These are phyloP conservation scores for Argyrosomus japonicus DNA, from an alignment of 2,113 vertebrate genomes.

Conservation along the genomic window DNA sequence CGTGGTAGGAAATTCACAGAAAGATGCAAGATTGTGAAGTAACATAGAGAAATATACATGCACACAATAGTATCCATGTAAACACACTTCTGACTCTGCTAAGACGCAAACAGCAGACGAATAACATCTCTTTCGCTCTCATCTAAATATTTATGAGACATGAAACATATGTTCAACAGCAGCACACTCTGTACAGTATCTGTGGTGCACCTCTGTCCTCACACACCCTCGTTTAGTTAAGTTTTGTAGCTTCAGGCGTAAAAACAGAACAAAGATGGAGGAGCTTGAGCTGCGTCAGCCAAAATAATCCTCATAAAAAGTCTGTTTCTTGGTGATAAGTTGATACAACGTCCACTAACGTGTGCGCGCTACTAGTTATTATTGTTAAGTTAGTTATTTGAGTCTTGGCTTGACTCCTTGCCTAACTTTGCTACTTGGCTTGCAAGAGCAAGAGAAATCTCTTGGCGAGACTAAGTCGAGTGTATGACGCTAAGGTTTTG, in stretches of 20 bases:
- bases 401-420: not conserved
- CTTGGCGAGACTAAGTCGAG: not conserved
- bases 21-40: not conserved
- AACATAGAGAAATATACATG: slow-evolving; percentile 8
- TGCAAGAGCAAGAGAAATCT: not conserved
- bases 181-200: not conserved
- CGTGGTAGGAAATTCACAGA: not conserved
- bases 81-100: slow-evolving; percentile 7
- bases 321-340: slow-evolving; percentile 27
- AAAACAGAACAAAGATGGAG: slow-evolving; percentile 30
- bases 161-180: not conserved
- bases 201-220: slow-evolving; percentile 22
- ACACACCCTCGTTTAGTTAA: not conserved
- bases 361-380: not conserved
- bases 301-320: slow-evolving; percentile 43
- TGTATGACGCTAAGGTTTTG: too few species aligned
- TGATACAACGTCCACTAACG: slow-evolving; percentile 7
- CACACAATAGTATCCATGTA: not conserved
- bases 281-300: not conserved
- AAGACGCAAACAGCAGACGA: not conserved
- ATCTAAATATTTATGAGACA: not conserved
- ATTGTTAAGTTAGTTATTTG: not conserved
- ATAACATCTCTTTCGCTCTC: not conserved
- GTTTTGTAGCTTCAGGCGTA: slow-evolving; percentile 9
- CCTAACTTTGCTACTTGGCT: too few species aligned